A percentile compares a stretch with the other conserved stretches of the same genome.
Conservation (phyloP, 2,113 vertebrate species). For the Phocoena sinus region DNA sequence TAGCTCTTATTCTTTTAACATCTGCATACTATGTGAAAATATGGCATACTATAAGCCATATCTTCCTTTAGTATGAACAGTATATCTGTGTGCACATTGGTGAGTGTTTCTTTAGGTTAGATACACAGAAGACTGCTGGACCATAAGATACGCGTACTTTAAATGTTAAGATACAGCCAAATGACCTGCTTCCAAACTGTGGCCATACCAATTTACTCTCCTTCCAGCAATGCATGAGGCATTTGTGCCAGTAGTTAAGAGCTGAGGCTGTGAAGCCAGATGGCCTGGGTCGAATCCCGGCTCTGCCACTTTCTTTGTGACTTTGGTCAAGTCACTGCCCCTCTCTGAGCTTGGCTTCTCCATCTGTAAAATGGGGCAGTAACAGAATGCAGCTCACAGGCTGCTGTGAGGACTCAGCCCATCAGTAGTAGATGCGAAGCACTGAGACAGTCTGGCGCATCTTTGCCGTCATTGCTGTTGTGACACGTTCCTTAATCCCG, state of each 20-base stretch:
- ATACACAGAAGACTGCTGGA: not conserved
- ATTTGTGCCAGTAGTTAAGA: not conserved
- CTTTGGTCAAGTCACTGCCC: not conserved
- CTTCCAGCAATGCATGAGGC: not conserved
- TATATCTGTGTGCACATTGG: fast-evolving
- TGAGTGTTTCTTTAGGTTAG: not conserved
- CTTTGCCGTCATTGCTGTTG: fast-evolving
- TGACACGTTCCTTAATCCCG: not conserved
- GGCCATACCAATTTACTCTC: not conserved
- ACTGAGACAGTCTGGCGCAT: too few relatives aligned
- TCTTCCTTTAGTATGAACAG: not conserved
- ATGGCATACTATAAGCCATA: not conserved
- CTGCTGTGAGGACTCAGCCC: not conserved
- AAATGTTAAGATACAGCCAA: not conserved
- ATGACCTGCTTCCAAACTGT: not conserved
- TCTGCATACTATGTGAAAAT: not conserved
- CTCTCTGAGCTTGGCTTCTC: not conserved
- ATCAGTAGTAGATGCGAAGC: not conserved
- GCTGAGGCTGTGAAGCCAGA: not conserved
- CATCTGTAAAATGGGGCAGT: not conserved
- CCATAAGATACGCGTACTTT: not conserved
- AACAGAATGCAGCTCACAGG: fast-evolving
- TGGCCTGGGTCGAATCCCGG: not conserved
- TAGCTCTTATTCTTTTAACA: not conserved
- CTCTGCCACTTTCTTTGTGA: not conserved